A percentile compares a stretch with the other conserved stretches of the same genome.
Conservation (phyloP, 2,797 vertebrate species). For the Clamator glandarius region DNA sequence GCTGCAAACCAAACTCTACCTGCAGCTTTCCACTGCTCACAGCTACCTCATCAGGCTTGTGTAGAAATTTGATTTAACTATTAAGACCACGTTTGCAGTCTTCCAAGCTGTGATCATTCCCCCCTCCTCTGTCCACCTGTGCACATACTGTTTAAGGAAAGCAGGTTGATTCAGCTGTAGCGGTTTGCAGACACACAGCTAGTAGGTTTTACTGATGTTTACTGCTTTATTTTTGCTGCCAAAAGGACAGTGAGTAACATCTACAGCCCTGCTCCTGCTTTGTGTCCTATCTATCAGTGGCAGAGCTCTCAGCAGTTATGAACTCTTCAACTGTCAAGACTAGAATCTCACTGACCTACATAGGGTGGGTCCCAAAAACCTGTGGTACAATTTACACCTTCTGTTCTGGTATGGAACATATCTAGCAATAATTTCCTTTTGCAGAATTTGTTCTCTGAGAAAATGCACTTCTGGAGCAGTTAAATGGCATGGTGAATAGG, state of each 20-base stretch:
- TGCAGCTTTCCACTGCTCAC: neutral
- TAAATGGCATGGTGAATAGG: neutral
- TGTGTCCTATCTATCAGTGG: neutral
- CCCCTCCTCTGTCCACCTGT: neutral
- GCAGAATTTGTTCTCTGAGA: neutral
- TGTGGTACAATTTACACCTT: neutral
- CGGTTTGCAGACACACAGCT: neutral
- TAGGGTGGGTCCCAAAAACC: neutral
- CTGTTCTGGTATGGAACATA: neutral
- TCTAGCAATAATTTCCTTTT: neutral
- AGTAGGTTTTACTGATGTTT: neutral
- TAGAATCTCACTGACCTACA: neutral
- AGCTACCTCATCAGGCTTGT: neutral
- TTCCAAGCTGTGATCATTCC: neutral
- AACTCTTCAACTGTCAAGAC: neutral
- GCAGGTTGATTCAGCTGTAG: accelerated
- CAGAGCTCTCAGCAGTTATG: neutral
- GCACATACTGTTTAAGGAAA: neutral
- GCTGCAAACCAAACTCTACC: neutral
- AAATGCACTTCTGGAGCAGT: accelerated
- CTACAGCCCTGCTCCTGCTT: neutral
- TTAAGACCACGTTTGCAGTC: neutral
- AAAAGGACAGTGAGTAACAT: neutral
- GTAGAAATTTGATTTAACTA: neutral
- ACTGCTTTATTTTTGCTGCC: neutral